Conservation (phyloP, 1,140 invertebrate species). For the Zaprionus lachaisei region DNA sequence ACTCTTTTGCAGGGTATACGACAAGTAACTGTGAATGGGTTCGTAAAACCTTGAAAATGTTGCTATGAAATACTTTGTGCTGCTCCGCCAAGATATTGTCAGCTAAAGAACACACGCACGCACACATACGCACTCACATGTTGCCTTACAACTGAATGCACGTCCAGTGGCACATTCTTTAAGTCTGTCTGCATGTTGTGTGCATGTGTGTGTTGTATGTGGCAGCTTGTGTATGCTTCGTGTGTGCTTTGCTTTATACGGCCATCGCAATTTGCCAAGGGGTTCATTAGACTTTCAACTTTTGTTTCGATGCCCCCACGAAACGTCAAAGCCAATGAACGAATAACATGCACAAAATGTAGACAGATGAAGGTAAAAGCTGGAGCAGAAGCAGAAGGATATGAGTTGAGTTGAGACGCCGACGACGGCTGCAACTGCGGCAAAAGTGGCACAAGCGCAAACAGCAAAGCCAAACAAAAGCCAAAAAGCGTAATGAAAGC, state of each 20-base stretch:
- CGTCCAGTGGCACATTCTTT: constrained; percentile 12
- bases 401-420: constrained; percentile 3
- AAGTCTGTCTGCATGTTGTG: not conserved
- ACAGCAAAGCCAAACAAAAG: constrained; percentile 55
- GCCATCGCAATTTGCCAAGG: constrained; percentile 55
- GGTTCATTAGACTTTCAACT: constrained; percentile 74
- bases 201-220: not conserved
- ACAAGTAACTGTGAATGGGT: constrained; percentile 11
- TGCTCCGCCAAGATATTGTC: constrained; percentile 23
- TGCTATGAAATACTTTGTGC: constrained; percentile 9
- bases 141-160: constrained; percentile 26
- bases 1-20: not conserved
- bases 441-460: constrained; percentile 45
- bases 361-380: constrained; percentile 25
- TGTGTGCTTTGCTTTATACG: constrained; percentile 53
- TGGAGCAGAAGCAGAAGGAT: constrained; percentile 10
- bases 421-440: constrained; percentile 47
- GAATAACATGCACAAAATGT: constrained; percentile 60
- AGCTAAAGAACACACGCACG: constrained; percentile 4
- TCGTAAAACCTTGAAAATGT: constrained; percentile 2
- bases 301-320: constrained; percentile 46
- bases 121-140: not conserved
- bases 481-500: constrained; percentile 45
- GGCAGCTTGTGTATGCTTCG: constrained; percentile 6
- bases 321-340: constrained; percentile 72